Evolutionary conservation across 1,140 invertebrate species (phyloP).

Genomic region (Papilio helenus): DNA sequence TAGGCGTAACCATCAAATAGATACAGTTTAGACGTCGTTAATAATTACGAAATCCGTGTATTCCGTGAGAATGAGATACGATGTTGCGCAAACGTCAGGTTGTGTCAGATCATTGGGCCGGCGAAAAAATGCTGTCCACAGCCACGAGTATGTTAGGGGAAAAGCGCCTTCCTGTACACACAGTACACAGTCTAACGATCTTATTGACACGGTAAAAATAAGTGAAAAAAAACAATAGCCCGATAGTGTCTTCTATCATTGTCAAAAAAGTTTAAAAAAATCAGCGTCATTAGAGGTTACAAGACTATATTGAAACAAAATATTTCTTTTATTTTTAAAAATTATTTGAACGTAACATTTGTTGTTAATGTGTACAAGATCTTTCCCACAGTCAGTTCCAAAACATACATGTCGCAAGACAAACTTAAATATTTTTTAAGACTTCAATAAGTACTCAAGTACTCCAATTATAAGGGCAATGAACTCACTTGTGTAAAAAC

Average conservation of each 20-base stretch:
- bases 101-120: slow-evolving; percentile 18
- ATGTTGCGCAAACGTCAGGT: slow-evolving; percentile 6
- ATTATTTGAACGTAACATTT: no score
- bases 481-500: background rate
- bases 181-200: background rate
- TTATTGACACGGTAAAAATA: background rate
- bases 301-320: background rate
- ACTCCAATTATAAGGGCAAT: slow-evolving; percentile 6
- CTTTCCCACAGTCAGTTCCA: background rate
- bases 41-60: slow-evolving; percentile 5
- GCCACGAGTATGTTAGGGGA: background rate
- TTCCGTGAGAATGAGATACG: slow-evolving; percentile 13
- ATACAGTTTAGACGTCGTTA: slow-evolving; percentile 5
- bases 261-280: background rate
- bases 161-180: slow-evolving; percentile 6
- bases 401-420: background rate
- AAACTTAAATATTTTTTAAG: background rate
- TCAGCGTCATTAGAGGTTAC: background rate
- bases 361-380: no score
- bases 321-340: no score
- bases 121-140: slow-evolving; percentile 26
- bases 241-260: background rate
- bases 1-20: background rate
- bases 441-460: background rate
- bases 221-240: background rate